A percentile compares a stretch with the other conserved stretches of the same genome.
Evolutionary conservation across 2,888 invertebrate species (phyloP).

Genomic region (Drosophila sordidula): DNA sequence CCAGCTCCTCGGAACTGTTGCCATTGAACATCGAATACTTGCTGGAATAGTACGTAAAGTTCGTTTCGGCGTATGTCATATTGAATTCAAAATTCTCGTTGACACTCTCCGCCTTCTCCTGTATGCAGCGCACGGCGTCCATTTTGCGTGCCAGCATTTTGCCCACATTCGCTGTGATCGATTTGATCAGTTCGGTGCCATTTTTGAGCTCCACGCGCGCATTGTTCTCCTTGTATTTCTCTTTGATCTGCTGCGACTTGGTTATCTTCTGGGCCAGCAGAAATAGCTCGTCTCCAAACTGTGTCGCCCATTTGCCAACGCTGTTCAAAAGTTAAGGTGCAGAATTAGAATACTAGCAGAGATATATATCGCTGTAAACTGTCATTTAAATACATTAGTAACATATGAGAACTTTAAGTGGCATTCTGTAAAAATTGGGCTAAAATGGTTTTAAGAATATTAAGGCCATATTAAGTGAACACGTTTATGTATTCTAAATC

Average conservation of each 20-base stretch:
- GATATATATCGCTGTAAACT: not conserved
- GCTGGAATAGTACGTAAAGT: slow-evolving; percentile 90
- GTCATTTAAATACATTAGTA: too few relatives aligned
- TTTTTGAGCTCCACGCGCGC: slow-evolving; percentile 92
- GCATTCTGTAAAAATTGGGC: too few relatives aligned
- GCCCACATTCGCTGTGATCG: slow-evolving; percentile 92
- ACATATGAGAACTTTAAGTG: not conserved
- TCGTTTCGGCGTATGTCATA: slow-evolving; percentile 80
- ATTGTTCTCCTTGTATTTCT: slow-evolving; percentile 92
- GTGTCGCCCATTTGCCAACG: slow-evolving; percentile 92
- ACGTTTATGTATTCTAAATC: too few relatives aligned
- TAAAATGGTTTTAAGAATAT: too few relatives aligned
- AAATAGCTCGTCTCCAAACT: slow-evolving; percentile 92
- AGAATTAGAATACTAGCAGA: slow-evolving; percentile 1
- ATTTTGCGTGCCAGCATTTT: slow-evolving; percentile 94
- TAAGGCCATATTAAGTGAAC: too few relatives aligned
- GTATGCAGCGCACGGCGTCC: slow-evolving; percentile 94
- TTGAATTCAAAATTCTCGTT: slow-evolving; percentile 88
- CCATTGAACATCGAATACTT: slow-evolving; percentile 89
- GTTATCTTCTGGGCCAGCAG: slow-evolving; percentile 91
- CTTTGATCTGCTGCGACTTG: slow-evolving; percentile 91
- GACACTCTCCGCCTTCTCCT: slow-evolving; percentile 89
- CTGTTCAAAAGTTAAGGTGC: slow-evolving; percentile 85
- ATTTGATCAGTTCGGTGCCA: slow-evolving; percentile 91
- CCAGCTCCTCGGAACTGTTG: slow-evolving; percentile 69